Evolutionary conservation across 1,140 invertebrate species (phyloP).

Genomic region (Platyura marginata): DNA sequence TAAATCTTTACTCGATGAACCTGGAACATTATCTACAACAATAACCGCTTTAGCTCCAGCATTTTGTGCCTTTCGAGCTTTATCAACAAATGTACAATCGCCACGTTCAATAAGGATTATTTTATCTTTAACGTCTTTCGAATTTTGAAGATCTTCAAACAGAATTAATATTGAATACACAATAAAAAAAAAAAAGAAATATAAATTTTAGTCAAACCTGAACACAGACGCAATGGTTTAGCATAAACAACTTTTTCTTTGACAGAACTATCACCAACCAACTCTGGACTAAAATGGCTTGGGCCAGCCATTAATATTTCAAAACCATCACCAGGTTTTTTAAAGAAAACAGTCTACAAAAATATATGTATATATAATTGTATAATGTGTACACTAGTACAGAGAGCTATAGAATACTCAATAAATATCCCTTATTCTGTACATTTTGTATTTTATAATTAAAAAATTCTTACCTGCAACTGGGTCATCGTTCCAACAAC

Average conservation of each 20-base stretch:
- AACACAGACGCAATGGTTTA: constrained; percentile 47
- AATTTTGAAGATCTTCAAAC: constrained; percentile 28
- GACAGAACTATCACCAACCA: constrained; percentile 38
- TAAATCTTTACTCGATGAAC: constrained; percentile 47
- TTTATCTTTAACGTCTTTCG: constrained; percentile 36
- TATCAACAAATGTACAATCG: constrained; percentile 91
- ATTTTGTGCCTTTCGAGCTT: constrained; percentile 67
- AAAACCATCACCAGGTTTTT: constrained; percentile 17
- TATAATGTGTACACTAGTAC: too few species aligned
- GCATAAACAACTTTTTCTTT: constrained; percentile 41
- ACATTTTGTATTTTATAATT: too few species aligned
- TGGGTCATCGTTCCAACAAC: constrained; percentile 38
- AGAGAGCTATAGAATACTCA: not conserved
- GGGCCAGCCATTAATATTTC: constrained; percentile 54
- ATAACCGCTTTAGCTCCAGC: constrained; percentile 73
- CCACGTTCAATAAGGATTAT: constrained; percentile 78
- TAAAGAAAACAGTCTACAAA: constrained; percentile 32
- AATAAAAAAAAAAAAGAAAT: too few species aligned
- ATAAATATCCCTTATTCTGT: too few species aligned
- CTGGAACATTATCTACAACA: constrained; percentile 63
- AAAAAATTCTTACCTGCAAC: constrained; percentile 22
- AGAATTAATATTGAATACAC: constrained; percentile 18
- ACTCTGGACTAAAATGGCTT: constrained; percentile 74
- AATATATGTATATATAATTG: too few species aligned
- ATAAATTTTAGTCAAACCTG: too few species aligned